Conservation (phyloP, 2,797 vertebrate genomes). For the Fistularia commersonii region DNA sequence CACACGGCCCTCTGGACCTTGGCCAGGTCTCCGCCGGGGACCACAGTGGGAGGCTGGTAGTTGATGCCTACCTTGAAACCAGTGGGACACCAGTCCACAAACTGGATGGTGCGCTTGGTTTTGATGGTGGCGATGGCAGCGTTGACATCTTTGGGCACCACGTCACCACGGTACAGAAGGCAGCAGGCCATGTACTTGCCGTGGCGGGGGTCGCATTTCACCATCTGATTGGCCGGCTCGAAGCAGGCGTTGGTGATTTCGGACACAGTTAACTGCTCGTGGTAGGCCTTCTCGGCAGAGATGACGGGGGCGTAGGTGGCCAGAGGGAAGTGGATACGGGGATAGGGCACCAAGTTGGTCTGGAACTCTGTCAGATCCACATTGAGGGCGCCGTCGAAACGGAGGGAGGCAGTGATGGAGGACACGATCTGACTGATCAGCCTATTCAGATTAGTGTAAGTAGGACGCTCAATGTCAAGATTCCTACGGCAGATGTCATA, state of each 20-base stretch:
- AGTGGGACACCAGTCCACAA: slow-evolving; percentile 64
- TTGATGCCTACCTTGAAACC: slow-evolving; percentile 69
- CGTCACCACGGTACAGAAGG: slow-evolving; percentile 50
- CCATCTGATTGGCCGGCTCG: too few relatives aligned
- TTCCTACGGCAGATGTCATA: too few relatives aligned
- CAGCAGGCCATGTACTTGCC: slow-evolving; percentile 70
- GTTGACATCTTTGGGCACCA: slow-evolving; percentile 35
- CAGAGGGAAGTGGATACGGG: too few relatives aligned
- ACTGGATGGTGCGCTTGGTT: slow-evolving; percentile 43
- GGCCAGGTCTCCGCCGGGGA: slow-evolving; percentile 75
- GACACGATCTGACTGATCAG: slow-evolving; percentile 47
- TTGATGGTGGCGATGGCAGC: slow-evolving; percentile 54
- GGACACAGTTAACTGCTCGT: too few relatives aligned
- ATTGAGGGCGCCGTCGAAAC: too few relatives aligned
- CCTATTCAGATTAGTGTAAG: slow-evolving; percentile 80
- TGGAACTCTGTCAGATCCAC: too few relatives aligned
- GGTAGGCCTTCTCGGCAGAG: too few relatives aligned
- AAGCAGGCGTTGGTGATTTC: too few relatives aligned
- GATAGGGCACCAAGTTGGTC: too few relatives aligned
- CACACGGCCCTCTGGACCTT: slow-evolving; percentile 74
- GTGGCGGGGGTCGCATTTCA: too few relatives aligned
- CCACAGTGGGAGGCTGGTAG: slow-evolving; percentile 56
- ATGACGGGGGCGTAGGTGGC: too few relatives aligned
- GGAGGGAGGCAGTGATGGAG: too few relatives aligned
- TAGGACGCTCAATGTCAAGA: slow-evolving; percentile 41